Percentiles rank a stretch among this genome's conserved stretches.
Conservation (phyloP, 2,888 invertebrate species). For the Mesochorus sp. region DNA sequence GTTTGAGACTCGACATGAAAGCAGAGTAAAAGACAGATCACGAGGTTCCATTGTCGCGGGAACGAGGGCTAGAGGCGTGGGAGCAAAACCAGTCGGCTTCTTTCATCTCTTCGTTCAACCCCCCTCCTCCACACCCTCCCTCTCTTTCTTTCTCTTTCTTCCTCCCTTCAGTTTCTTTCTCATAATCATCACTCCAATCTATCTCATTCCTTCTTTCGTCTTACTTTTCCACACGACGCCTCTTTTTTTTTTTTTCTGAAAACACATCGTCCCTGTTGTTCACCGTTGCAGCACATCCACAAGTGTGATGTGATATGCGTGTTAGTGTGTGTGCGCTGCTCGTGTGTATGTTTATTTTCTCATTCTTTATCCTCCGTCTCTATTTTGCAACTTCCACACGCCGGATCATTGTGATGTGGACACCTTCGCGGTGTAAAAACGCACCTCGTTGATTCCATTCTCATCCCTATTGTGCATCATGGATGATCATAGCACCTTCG, state of each 20-base stretch:
- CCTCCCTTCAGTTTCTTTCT: slow-evolving; percentile 58
- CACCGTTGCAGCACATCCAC: slow-evolving; percentile 22
- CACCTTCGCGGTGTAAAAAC: slow-evolving; percentile 45
- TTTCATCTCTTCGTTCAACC: slow-evolving; percentile 77
- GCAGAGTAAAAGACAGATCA: slow-evolving; percentile 71
- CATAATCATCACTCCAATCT: slow-evolving; percentile 60
- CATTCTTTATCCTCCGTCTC: slow-evolving; percentile 2
- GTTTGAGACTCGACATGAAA: slow-evolving; percentile 47
- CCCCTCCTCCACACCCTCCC: slow-evolving; percentile 62
- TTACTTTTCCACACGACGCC: slow-evolving; percentile 28
- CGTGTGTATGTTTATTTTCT: slow-evolving; percentile 23
- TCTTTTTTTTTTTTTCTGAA: slow-evolving; percentile 4
- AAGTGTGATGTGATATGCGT: not conserved
- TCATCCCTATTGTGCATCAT: slow-evolving; percentile 14
- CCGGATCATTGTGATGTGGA: slow-evolving; percentile 59
- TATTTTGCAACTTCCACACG: slow-evolving; percentile 51
- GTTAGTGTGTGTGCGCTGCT: not conserved
- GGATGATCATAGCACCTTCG: not conserved
- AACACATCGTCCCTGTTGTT: slow-evolving; percentile 36
- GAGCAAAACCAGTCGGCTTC: slow-evolving; percentile 76
- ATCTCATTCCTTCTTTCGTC: slow-evolving; percentile 21
- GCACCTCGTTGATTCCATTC: slow-evolving; percentile 14
- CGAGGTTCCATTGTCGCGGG: slow-evolving; percentile 75
- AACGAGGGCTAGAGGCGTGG: slow-evolving; percentile 75
- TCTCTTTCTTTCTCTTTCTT: slow-evolving; percentile 45